phyloP scores from a whole-genome alignment of 2,113 vertebrate species.

The Halichoerus grypus region DNA sequence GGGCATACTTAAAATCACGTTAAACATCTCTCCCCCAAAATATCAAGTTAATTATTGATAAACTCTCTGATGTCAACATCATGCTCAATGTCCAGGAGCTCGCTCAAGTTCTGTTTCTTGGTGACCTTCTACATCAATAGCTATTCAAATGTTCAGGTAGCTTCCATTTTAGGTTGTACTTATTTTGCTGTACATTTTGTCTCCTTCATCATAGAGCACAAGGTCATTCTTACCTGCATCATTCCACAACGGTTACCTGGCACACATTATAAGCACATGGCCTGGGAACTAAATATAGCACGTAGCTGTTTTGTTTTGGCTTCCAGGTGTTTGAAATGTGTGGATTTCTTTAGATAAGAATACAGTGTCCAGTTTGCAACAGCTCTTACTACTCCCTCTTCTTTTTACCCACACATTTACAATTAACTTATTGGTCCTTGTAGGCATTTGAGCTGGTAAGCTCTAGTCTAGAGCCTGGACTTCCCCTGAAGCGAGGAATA shows the following conservation, averaged over 20 bases:
- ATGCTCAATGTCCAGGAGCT: conserved; percentile 37
- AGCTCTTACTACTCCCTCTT: not conserved
- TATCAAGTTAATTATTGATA: conserved; percentile 73
- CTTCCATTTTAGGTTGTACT: conserved; percentile 59
- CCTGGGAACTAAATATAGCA: not conserved
- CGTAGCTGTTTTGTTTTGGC: not conserved
- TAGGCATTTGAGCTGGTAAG: not conserved
- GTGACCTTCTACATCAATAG: conserved; percentile 69
- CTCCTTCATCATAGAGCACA: conserved; percentile 25
- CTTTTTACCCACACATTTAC: not conserved
- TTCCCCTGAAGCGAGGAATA: not conserved
- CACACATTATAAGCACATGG: not conserved
- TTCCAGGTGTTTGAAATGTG: not conserved
- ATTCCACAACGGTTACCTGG: conserved; percentile 20
- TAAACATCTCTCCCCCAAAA: conserved; percentile 69
- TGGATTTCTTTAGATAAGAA: not conserved
- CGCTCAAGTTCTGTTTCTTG: conserved; percentile 48
- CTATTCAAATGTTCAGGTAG: conserved; percentile 61
- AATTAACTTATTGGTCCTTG: not conserved
- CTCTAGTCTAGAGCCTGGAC: not conserved
- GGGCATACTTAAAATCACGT: conserved; percentile 42
- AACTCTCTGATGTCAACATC: conserved; percentile 29
- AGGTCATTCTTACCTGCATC: not conserved
- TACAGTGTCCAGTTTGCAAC: not conserved
- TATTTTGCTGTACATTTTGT: conserved; percentile 69